Conservation (phyloP, 2,113 vertebrate species). For the Daubentonia madagascariensis region DNA sequence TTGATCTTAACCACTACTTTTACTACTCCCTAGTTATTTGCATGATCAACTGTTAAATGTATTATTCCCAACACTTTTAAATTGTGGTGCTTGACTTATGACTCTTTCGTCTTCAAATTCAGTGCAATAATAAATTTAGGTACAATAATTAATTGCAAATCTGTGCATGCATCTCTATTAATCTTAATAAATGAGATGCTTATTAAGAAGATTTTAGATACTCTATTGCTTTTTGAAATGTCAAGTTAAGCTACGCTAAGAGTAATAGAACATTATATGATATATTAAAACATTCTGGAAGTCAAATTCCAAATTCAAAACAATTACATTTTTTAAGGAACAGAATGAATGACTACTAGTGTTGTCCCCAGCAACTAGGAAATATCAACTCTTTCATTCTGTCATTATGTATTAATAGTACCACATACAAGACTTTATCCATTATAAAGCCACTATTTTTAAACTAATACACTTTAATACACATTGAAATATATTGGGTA, state of each 20-base stretch:
- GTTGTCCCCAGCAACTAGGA: background rate
- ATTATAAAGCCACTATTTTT: background rate
- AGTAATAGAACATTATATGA: background rate
- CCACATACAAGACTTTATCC: background rate
- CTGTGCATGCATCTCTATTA: background rate
- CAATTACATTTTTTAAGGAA: background rate
- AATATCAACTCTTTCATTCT: background rate
- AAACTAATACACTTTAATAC: background rate
- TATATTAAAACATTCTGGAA: constrained; percentile 30
- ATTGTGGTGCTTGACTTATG: background rate
- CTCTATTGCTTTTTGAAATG: constrained; percentile 52
- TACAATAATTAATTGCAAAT: constrained; percentile 33
- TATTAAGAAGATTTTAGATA: constrained; percentile 43
- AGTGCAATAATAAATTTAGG: constrained; percentile 8
- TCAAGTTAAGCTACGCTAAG: constrained; percentile 10
- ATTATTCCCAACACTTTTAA: background rate
- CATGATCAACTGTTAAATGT: background rate
- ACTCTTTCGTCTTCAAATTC: constrained; percentile 17
- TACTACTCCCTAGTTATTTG: background rate
- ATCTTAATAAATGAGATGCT: constrained; percentile 57
- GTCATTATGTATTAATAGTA: background rate
- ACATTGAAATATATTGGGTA: background rate
- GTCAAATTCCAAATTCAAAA: constrained; percentile 34
- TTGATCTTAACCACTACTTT: background rate
- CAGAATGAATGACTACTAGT: background rate